Base-by-base conservation (phyloP, 2,888 invertebrate genomes). In the Acholoe squamosa region DNA sequence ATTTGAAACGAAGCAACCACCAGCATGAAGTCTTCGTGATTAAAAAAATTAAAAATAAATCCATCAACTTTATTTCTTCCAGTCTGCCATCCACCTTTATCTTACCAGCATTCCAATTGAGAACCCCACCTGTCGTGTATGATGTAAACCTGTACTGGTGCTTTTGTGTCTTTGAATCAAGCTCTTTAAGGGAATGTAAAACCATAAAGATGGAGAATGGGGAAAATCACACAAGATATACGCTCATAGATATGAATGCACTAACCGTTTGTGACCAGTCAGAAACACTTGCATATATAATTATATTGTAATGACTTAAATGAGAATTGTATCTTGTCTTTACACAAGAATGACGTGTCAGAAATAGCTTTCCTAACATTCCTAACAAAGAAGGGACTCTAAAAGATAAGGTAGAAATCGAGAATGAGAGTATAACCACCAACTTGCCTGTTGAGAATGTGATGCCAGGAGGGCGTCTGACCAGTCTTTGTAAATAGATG, bases 381-480 rank as follows among this genome's bases (percentile, higher is more conserved):
- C 86, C 86, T 86, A 56, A 54, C 52, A 54, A 86, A 33, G 28
- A 86, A 51, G 52, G 16, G 54, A 25, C 31, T 86, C 16, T 84
- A 56, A 86, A 19, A 19, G 25, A 54, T 7, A 86, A 22, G 80
- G 33, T 22, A 43, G 12, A 80, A 80, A 34, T 22, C 43, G 34
- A 54, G 54, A 31, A 56, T 86, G 86, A 54, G 86, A 54, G 56
- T 25, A 86, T 56, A 86, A 86, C 86, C 54, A 86, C 86, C 86
- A 86, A 86, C 86, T 86, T 86, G 86, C 86, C 86, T 86, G 86
- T 86, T 25, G 56, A 86, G 56, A 86, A 86, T 86, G 86, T 86
- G 54, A 52, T 86, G 86, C 86, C 54, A 56, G 86, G 33, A 86
- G 54, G 86, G 86, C 54, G 86, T 54, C 56, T 54, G 25, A 86